A percentile compares a stretch with the other conserved stretches of the same genome.
These are phyloP conservation scores for Mizuhopecten yessoensis DNA, from an alignment of 1,140 invertebrate genomes.

Conservation along the genomic window DNA sequence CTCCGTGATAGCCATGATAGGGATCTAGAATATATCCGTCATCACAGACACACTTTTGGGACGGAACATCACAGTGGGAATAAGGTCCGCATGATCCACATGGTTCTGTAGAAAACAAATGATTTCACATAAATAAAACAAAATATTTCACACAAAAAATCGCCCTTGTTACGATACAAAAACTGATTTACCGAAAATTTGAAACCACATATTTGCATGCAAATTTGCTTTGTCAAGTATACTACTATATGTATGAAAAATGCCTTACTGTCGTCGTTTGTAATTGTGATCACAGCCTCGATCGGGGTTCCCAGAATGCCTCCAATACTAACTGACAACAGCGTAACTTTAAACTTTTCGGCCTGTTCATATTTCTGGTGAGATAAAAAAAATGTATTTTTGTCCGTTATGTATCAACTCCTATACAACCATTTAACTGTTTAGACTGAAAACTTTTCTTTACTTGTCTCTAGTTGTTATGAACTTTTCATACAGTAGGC, in stretches of 20 bases:
- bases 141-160: too few relatives aligned
- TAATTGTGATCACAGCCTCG: background rate
- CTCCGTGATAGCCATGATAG: conserved; percentile 19
- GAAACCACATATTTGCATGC: too few relatives aligned
- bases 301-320: background rate
- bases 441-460: too few relatives aligned
- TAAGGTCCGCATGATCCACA: background rate
- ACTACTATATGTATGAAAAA: too few relatives aligned
- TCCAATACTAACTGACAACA: background rate
- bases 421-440: too few relatives aligned
- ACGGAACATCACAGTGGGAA: background rate
- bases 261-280: background rate
- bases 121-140: too few relatives aligned
- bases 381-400: background rate
- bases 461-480: too few relatives aligned
- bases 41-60: background rate
- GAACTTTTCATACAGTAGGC: too few relatives aligned
- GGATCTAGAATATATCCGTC: background rate
- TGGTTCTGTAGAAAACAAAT: background rate
- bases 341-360: background rate
- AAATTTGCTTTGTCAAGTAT: too few relatives aligned
- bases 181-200: too few relatives aligned
- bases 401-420: too few relatives aligned
- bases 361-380: background rate
- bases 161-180: too few relatives aligned